Conservation (phyloP, 64 coral and sea anemone species). For the Stylophora pistillata region DNA sequence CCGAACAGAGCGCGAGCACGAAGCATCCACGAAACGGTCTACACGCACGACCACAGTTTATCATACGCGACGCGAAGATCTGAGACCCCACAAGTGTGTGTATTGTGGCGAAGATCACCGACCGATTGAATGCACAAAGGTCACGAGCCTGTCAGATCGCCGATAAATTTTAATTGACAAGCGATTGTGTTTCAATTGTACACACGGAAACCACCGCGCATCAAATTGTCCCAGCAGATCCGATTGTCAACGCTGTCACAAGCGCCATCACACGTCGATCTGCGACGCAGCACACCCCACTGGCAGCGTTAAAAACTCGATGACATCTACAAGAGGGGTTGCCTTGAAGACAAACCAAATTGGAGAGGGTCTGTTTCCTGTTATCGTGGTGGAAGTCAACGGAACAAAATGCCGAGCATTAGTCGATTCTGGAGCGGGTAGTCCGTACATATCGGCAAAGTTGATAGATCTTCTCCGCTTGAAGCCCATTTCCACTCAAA, state of each 20-base stretch:
- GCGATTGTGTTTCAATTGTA: conserved; percentile 46
- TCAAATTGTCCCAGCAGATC: conserved; percentile 30
- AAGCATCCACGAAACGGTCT: too few relatives aligned
- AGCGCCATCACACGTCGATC: conserved; percentile 52
- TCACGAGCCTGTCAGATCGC: conserved; percentile 7
- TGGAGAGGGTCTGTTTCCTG: conserved; percentile 37
- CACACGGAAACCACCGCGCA: conserved; percentile 28
- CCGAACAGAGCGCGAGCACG: too few relatives aligned
- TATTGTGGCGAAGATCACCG: conserved; percentile 49
- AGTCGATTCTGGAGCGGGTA: conserved; percentile 35
- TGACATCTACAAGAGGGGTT: conserved; percentile 4
- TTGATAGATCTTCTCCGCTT: conserved; percentile 28
- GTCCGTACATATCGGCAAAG: conserved; percentile 47
- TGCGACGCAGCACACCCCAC: too few relatives aligned
- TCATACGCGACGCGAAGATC: too few relatives aligned
- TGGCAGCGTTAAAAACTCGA: too few relatives aligned
- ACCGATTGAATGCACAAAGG: too few relatives aligned
- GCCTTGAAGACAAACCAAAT: conserved; percentile 38
- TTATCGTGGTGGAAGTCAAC: conserved; percentile 47
- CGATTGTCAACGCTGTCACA: conserved; percentile 18
- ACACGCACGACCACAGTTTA: too few relatives aligned
- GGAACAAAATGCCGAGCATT: conserved; percentile 44
- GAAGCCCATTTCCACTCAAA: not conserved
- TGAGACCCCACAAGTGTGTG: too few relatives aligned
- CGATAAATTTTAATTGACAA: conserved; percentile 34